Conservation (phyloP, 2,113 vertebrate genomes). For the Corydoras sp. region DNA sequence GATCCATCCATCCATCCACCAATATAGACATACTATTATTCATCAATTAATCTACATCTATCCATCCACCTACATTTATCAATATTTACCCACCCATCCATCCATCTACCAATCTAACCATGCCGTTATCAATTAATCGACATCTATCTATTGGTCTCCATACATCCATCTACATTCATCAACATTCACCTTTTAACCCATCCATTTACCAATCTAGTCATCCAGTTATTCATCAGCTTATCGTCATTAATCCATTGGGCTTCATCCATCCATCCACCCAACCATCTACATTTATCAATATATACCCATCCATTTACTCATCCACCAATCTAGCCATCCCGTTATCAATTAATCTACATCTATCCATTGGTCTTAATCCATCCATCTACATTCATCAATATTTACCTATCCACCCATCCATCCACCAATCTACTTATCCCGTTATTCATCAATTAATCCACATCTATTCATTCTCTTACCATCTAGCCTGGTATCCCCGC, state of each 20-base stretch:
- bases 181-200: background rate
- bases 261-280: background rate
- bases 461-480: slow-evolving; percentile 64
- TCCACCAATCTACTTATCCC: too few relatives aligned
- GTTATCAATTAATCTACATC: background rate
- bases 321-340: background rate
- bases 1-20: background rate
- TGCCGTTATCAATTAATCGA: too few relatives aligned
- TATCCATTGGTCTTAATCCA: background rate
- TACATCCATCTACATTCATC: too few relatives aligned
- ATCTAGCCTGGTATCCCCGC: slow-evolving; percentile 90
- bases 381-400: background rate
- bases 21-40: background rate
- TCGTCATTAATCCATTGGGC: background rate
- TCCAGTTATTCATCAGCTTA: too few relatives aligned
- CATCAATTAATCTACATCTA: too few relatives aligned
- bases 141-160: too few relatives aligned
- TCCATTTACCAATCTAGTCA: background rate
- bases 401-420: too few relatives aligned
- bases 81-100: too few relatives aligned
- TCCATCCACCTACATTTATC: too few relatives aligned
- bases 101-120: too few relatives aligned
- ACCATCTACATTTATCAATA: background rate
- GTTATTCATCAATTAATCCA: background rate
- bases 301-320: background rate